Evolutionary conservation across 2,797 vertebrate species (phyloP).

Genomic region (Leucoraja ocellata): DNA sequence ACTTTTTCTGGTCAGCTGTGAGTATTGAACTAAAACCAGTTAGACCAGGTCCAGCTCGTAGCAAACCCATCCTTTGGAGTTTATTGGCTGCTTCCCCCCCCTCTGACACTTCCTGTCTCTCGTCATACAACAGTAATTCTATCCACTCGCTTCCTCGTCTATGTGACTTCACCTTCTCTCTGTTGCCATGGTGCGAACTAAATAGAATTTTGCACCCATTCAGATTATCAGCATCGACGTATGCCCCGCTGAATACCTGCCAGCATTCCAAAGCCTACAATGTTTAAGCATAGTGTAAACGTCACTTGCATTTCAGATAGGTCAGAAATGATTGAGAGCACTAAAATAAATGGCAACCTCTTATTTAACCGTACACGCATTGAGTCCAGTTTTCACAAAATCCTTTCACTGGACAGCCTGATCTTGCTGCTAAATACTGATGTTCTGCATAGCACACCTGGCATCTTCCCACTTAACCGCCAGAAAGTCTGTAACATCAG

Average conservation of each 20-base stretch:
- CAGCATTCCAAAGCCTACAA: neutral
- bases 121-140: neutral
- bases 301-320: neutral
- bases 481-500: too few species aligned
- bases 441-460: too few species aligned
- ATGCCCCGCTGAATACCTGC: conserved; percentile 17
- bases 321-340: neutral
- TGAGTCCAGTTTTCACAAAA: neutral
- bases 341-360: neutral
- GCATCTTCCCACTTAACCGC: too few species aligned
- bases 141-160: neutral
- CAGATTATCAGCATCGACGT: conserved; percentile 15
- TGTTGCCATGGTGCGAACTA: conserved; percentile 19
- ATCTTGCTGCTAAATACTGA: neutral
- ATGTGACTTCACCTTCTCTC: neutral
- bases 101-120: neutral
- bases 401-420: neutral
- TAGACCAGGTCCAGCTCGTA: neutral
- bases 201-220: conserved; percentile 20
- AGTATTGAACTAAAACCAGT: conserved; percentile 28
- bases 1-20: conserved; percentile 19
- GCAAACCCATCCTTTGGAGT: neutral
- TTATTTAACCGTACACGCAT: neutral
- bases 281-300: neutral
- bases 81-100: neutral